Percentiles rank a stretch among this genome's conserved stretches.
These are phyloP conservation scores for Phalacrocorax pelagicus DNA, from an alignment of 2,113 vertebrate species.

Conservation along the genomic window DNA sequence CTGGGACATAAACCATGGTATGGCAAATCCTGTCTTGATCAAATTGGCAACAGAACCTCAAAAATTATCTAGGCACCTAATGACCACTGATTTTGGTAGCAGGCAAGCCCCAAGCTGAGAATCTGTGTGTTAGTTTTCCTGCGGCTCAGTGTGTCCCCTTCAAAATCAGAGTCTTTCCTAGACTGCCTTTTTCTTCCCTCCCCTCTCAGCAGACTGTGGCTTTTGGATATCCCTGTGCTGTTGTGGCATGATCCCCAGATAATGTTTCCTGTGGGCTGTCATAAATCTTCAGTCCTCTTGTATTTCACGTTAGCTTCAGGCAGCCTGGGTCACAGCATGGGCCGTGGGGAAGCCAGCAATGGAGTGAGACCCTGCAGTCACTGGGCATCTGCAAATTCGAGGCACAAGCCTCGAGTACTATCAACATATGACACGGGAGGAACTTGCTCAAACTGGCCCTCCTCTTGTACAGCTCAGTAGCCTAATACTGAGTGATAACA, in stretches of 20 bases:
- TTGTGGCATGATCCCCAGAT: neutral
- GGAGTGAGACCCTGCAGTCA: neutral
- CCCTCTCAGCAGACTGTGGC: neutral
- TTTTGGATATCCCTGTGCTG: neutral
- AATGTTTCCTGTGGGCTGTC: neutral
- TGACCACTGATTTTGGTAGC: neutral
- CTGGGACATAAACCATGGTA: neutral
- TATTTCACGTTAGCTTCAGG: neutral
- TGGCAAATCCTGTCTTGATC: neutral
- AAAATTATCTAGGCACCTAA: neutral
- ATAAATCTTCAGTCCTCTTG: neutral
- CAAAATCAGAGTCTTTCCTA: neutral
- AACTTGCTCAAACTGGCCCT: neutral
- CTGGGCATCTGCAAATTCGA: neutral
- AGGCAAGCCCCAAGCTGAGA: neutral
- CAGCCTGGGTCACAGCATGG: neutral
- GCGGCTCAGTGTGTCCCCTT: neutral
- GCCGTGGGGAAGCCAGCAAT: neutral
- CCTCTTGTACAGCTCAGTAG: neutral
- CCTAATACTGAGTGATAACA: neutral
- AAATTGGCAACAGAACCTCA: neutral
- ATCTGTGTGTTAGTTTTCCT: neutral
- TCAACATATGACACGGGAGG: neutral
- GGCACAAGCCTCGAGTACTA: neutral
- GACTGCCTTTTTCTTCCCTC: neutral